Evolutionary conservation across 2,113 vertebrate species (phyloP).

Genomic region (Pongo abelii): DNA sequence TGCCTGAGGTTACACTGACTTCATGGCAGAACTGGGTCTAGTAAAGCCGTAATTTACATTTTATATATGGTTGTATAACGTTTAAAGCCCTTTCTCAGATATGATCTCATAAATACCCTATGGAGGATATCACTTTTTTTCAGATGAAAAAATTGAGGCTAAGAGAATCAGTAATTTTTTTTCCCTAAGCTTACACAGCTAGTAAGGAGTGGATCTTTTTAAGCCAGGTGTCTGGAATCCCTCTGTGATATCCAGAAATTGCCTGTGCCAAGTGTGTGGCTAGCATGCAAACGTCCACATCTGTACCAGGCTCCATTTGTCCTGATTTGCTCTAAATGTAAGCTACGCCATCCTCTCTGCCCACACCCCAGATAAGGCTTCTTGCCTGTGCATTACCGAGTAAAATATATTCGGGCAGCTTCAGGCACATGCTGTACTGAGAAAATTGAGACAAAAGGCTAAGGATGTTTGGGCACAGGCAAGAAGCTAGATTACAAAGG

Average conservation of each 20-base stretch:
- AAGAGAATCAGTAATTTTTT: neutral
- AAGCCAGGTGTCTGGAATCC: neutral
- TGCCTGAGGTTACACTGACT: neutral
- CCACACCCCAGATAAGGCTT: neutral
- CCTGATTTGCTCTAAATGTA: neutral
- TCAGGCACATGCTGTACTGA: conserved; percentile 28
- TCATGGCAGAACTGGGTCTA: neutral
- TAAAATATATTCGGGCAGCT: conserved; percentile 19
- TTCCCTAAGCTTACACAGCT: neutral
- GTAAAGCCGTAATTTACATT: neutral
- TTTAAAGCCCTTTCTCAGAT: neutral
- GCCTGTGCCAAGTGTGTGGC: neutral
- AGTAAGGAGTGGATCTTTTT: neutral
- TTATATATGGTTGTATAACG: neutral
- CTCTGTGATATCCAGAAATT: neutral
- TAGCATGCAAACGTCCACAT: neutral
- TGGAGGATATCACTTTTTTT: neutral
- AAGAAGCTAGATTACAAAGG: conserved; percentile 68
- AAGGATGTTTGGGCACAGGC: conserved; percentile 26
- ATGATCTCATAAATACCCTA: neutral
- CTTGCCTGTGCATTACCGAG: neutral
- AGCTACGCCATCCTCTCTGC: neutral
- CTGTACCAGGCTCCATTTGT: neutral
- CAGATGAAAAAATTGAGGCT: neutral
- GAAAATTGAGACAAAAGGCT: conserved; percentile 68